phyloP scores from a whole-genome alignment of 2,113 vertebrate genomes.

The Tyto alba region DNA sequence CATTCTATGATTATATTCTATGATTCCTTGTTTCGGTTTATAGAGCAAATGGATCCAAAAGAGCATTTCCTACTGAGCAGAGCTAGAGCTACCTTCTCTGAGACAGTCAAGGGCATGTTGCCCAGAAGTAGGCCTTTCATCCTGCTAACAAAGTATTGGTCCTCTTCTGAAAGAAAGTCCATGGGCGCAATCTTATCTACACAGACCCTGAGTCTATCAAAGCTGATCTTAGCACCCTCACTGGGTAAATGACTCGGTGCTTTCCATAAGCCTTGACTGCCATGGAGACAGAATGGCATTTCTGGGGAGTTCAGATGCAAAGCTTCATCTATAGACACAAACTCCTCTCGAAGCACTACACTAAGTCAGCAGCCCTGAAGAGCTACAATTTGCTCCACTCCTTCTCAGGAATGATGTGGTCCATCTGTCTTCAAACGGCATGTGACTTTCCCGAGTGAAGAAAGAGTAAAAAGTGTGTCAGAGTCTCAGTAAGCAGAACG shows the following conservation, averaged over 20 bases:
- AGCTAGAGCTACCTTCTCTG: neutral
- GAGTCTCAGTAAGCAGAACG: neutral
- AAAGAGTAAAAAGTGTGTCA: neutral
- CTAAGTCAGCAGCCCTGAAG: neutral
- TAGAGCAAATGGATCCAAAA: constrained; percentile 14
- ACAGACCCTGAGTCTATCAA: neutral
- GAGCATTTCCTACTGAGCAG: neutral
- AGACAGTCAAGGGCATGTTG: neutral
- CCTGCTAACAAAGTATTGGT: neutral
- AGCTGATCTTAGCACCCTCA: neutral
- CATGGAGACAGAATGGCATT: neutral
- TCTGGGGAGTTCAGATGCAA: neutral
- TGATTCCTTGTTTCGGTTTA: constrained; percentile 23
- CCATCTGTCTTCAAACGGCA: neutral
- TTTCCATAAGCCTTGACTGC: neutral
- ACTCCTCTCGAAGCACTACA: rapidly evolving
- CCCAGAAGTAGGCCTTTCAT: neutral
- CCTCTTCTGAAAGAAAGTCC: neutral
- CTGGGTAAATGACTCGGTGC: neutral
- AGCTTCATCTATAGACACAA: neutral
- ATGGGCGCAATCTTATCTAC: neutral
- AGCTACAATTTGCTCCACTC: neutral
- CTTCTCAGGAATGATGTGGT: neutral
- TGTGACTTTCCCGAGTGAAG: neutral
- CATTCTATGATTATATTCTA: neutral